Conservation (phyloP, 1,140 invertebrate genomes). For the Gerris buenoi region DNA sequence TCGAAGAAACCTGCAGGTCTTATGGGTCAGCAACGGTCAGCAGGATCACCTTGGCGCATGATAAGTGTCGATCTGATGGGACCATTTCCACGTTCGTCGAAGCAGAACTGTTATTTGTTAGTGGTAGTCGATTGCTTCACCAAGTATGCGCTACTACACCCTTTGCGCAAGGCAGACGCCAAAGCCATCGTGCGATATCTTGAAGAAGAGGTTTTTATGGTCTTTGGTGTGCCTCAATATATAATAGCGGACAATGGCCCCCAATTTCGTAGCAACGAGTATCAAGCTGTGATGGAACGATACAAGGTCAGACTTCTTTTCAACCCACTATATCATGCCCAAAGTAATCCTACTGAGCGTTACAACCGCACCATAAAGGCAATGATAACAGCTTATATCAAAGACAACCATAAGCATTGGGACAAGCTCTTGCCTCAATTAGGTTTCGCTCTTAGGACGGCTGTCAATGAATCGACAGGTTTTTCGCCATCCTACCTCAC, state of each 20-base stretch:
- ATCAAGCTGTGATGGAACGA: not conserved
- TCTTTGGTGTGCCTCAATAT: conserved; percentile 3
- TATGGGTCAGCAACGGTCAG: conserved; percentile 1
- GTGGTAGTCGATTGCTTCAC: not conserved
- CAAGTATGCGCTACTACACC: conserved; percentile 20
- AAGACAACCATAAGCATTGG: not conserved
- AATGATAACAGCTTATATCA: not conserved
- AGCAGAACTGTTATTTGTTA: not conserved
- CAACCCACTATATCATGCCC: conserved; percentile 21
- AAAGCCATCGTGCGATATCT: not conserved
- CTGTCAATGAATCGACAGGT: not conserved
- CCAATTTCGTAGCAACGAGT: not conserved
- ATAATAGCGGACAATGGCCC: not conserved
- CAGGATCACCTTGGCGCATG: conserved; percentile 7
- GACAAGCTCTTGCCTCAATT: not conserved
- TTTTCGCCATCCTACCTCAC: not conserved
- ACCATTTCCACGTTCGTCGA: conserved; percentile 26
- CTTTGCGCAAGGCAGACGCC: not conserved
- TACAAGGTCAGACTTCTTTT: conserved; percentile 1
- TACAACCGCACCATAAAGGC: not conserved
- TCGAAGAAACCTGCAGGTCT: not conserved
- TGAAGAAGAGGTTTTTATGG: not conserved
- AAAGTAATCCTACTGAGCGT: not conserved
- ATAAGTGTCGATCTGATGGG: conserved; percentile 30
- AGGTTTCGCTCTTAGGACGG: not conserved